phyloP scores from a whole-genome alignment of 2,113 vertebrate genomes.

The Athene noctua region DNA sequence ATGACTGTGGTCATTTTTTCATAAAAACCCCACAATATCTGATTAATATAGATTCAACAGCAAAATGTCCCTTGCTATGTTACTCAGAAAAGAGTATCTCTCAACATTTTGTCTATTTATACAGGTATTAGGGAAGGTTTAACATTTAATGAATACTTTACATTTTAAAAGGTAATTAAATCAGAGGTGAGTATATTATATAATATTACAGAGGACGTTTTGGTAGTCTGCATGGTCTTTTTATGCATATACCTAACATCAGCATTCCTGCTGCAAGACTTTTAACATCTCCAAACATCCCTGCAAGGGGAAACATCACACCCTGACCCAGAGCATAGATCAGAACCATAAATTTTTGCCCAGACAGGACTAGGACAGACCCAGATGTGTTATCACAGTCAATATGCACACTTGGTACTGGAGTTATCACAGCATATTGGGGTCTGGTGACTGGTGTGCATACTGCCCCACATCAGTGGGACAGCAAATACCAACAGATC shows the following conservation, averaged over 20 bases:
- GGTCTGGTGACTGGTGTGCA: not conserved
- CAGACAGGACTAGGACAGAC: not conserved
- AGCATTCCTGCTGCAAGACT: not conserved
- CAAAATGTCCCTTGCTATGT: not conserved
- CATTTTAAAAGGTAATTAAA: constrained; percentile 48
- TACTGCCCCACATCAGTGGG: not conserved
- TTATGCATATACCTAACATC: not conserved
- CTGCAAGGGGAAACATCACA: not conserved
- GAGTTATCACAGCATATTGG: not conserved
- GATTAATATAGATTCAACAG: constrained; percentile 28
- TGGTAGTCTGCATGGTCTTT: not conserved
- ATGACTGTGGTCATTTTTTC: constrained; percentile 54
- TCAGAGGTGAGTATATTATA: not conserved
- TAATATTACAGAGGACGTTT: not conserved
- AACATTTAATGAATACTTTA: constrained; percentile 39
- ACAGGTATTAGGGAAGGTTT: constrained; percentile 12
- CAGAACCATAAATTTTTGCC: not conserved
- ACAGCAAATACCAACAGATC: not conserved
- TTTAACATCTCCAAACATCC: not conserved
- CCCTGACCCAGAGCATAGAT: not conserved
- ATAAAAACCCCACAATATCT: constrained; percentile 33
- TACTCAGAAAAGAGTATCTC: constrained; percentile 1
- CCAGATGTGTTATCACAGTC: not conserved
- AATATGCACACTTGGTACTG: not conserved
- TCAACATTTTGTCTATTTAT: not conserved